Evolutionary conservation across 2,888 invertebrate genomes (phyloP).

Genomic region (Lathronympha strigana): DNA sequence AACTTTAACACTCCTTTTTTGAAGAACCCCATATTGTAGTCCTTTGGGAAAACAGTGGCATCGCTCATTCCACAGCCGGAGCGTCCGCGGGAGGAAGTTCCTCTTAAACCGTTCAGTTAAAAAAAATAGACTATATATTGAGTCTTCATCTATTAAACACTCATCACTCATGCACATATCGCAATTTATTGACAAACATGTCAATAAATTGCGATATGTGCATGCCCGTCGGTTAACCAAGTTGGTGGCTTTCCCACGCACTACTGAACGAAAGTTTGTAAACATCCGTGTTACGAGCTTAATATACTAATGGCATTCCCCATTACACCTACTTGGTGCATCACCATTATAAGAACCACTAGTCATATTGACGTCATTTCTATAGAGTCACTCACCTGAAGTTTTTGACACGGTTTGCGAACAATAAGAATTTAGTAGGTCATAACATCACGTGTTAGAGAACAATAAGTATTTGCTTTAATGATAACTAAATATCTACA

Average conservation of each 20-base stretch:
- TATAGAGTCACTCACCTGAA: slow-evolving; percentile 18
- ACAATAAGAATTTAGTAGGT: not conserved
- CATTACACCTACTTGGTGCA: not conserved
- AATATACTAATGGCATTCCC: slow-evolving; percentile 5
- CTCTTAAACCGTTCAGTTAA: too few species aligned
- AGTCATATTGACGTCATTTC: slow-evolving; percentile 28
- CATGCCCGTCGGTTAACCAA: too few species aligned
- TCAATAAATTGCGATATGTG: too few species aligned
- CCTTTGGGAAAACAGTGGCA: too few species aligned
- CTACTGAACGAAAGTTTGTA: not conserved
- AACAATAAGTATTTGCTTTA: not conserved
- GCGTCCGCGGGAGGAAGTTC: too few species aligned
- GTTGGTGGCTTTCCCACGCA: not conserved
- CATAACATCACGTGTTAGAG: not conserved
- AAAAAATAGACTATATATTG: too few species aligned
- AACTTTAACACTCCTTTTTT: too few species aligned
- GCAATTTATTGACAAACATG: too few species aligned
- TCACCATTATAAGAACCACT: slow-evolving; percentile 34
- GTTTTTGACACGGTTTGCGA: slow-evolving; percentile 22
- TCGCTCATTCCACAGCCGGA: too few species aligned
- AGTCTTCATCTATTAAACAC: too few species aligned
- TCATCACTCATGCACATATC: too few species aligned
- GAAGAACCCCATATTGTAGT: too few species aligned
- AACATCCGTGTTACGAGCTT: not conserved
- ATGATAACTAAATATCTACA: not conserved